Evolutionary conservation across 64 coral and sea anemone genomes (phyloP), one percentile per base, ranked within the genome.

Genomic region (Montipora efflorescens): DNA sequence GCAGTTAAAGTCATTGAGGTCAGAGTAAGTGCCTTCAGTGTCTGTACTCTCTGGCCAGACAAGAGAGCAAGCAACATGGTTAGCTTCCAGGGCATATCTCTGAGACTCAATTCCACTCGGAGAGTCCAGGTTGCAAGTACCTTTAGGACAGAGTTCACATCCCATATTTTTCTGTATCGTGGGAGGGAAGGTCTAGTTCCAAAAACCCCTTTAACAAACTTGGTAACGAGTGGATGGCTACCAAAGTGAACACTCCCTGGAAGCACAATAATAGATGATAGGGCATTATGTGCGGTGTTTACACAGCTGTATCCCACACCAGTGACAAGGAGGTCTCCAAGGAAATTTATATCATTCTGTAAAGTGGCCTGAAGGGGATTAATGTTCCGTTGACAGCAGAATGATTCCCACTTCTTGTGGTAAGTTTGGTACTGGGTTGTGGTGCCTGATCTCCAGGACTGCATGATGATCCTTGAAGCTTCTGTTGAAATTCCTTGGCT

Each of bases 11-110:
- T 47, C 86, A 94, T 94, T 23, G 25, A 80, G 22, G 57, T 76
- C 3, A 90, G 13, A 82, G 43, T 76, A 18, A 90, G 48, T 5
- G 66, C 51, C 21, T 95, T 80, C 3, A 90, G 71, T 23, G 93
- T 95, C 66, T 95, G 93, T 64, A 87, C 90, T 22, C 78, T 66
- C 44, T 90, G 87, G 13, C 79, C 93, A 19, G 93, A 95, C 69
- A 90, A 74, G 71, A 95, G 83, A 8, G 93, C 93, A 21, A 95
- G 43, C 50, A 90, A 84, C 79, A 85, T 95, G 47, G 83, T 80
- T n/a, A 80, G 82, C 67, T 93, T 93, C 28, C 46, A 67, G 47
- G 82, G 67, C 20, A 87, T 8, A 36, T 83, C 79, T 83, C 59
- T 92, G 47, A 84, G 90, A 25, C 3, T 83, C 58, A 90, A 74